Conservation (phyloP, 2,113 vertebrate species). For the Athene cunicularia region DNA sequence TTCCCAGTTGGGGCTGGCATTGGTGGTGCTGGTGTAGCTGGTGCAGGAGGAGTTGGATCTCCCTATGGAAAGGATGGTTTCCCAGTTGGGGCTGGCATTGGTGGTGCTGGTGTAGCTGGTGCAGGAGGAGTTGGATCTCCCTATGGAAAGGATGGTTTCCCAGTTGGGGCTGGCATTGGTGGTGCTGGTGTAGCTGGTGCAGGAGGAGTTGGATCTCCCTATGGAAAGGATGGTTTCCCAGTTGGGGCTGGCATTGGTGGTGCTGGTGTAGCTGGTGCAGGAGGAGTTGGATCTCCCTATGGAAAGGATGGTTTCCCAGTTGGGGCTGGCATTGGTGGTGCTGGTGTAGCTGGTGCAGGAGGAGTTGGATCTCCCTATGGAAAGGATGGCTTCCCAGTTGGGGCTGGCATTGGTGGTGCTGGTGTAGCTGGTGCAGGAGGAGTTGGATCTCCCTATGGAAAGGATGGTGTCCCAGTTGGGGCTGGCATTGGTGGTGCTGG, state of each 20-base stretch:
- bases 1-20: accelerated
- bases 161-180: background rate
- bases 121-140: accelerated
- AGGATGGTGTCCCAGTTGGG: background rate
- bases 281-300: accelerated
- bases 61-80: background rate
- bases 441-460: accelerated
- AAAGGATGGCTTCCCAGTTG: background rate
- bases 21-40: background rate
- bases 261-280: background rate
- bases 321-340: accelerated
- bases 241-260: background rate
- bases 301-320: background rate
- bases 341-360: no score
- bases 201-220: background rate
- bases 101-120: background rate
- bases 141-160: background rate
- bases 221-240: background rate
- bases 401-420: accelerated
- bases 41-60: accelerated
- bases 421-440: background rate
- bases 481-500: no score
- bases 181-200: background rate
- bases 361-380: accelerated
- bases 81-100: background rate